A percentile compares a stretch with the other conserved stretches of the same genome.
These are phyloP conservation scores for Marmota monax DNA, from an alignment of 2,113 vertebrate species.

Conservation along the genomic window DNA sequence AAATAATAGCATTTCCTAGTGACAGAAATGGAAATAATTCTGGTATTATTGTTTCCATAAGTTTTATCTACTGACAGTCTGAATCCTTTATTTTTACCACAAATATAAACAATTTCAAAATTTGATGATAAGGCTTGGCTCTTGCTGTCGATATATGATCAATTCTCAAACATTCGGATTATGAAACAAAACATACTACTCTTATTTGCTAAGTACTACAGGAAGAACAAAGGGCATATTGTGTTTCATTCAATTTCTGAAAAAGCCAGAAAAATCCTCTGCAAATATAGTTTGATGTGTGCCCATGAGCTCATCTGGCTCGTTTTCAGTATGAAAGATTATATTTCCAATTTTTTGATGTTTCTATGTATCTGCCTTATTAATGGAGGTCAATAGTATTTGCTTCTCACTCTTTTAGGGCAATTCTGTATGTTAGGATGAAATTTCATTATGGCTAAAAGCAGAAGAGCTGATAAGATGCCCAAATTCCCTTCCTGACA, in stretches of 20 bases:
- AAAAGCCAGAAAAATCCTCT: constrained; percentile 42
- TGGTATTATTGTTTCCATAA: constrained; percentile 23
- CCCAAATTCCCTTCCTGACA: neutral
- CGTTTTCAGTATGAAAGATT: constrained; percentile 46
- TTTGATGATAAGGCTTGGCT: constrained; percentile 53
- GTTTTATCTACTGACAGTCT: constrained; percentile 44
- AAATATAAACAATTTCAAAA: constrained; percentile 27
- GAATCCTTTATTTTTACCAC: constrained; percentile 52
- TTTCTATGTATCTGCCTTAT: constrained; percentile 23
- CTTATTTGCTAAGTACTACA: neutral
- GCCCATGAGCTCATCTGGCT: neutral
- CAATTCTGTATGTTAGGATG: neutral
- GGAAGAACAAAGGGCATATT: neutral
- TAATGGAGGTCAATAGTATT: neutral
- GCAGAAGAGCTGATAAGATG: constrained; percentile 58
- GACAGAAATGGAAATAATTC: constrained; percentile 54
- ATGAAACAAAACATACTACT: constrained; percentile 41
- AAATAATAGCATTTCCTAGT: neutral
- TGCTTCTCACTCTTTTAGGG: neutral
- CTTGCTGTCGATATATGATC: constrained; percentile 13
- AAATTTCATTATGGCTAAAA: constrained; percentile 47
- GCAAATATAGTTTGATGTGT: constrained; percentile 34
- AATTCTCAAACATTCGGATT: constrained; percentile 46
- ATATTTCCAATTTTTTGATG: constrained; percentile 37
- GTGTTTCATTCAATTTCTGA: constrained; percentile 43